Base-by-base conservation (phyloP, 2,888 invertebrate species). In the Epistrophe grossulariae region DNA sequence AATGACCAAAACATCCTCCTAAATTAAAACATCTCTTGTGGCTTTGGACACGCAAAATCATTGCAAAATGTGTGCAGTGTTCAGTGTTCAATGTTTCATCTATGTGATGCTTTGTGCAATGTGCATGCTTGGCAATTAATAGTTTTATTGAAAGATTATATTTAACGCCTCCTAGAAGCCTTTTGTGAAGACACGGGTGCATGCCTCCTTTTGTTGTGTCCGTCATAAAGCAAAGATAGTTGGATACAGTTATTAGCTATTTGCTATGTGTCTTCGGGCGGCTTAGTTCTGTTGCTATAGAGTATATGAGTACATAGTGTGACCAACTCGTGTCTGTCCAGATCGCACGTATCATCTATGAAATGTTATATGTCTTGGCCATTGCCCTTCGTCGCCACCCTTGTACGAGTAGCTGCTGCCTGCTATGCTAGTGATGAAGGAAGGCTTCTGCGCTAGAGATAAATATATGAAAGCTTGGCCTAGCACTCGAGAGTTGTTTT, bases 11-110 rank as follows among this genome's bases (percentile, higher is more conserved):
- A 64, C 87, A 76, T 70, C 76, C 87, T 79, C 71, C 76, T 87
- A 87, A 87, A 87, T 87, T 87, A 87, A 87, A 83, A 87, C 87
- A 87, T 87, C 87, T 87, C 76, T 87, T 66, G 79, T 87, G 87
- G 79, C 87, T 68, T 79, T 24, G 78, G 77, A 74, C 81, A 87
- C 76, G 79, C 87, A 83, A 79, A 83, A 83, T 79, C 83, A 83
- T 82, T 48, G 55, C 28, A 15, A 55, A 6, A 9, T 55, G 28
- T 68, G 80, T 77, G n/a, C 4, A 48, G 38, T 10, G 17, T n/a
- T 31, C 57, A 31, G 8, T 57, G 19, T 77, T 60, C 57, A n/a
- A 3, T 24, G 24, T 24, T 24, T 24, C 24, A 24, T 15, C 13
- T 4, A 11, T 7, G 15, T 0, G 76, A 15, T 48, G 64, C 28